A percentile compares a stretch with the other conserved stretches of the same genome.
These are phyloP conservation scores for Rhingia rostrata DNA, from an alignment of 2,888 invertebrate genomes.

Conservation along the genomic window DNA sequence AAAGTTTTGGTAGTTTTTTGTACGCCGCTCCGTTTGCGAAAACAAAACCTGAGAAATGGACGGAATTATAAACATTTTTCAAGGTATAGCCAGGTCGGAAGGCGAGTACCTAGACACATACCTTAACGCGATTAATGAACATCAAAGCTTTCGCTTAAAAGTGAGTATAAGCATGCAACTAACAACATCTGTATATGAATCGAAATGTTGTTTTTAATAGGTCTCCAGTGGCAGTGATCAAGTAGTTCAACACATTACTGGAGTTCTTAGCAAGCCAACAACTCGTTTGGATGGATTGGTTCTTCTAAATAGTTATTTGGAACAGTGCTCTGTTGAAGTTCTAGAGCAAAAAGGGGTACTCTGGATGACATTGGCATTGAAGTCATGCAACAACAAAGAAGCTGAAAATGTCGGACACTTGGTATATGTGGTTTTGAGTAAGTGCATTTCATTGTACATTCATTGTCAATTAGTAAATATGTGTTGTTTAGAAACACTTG, in stretches of 20 bases:
- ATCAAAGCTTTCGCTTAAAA: conserved; percentile 76
- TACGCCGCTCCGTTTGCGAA: neutral
- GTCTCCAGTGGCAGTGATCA: conserved; percentile 52
- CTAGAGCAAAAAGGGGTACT: conserved; percentile 77
- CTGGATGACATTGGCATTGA: conserved; percentile 77
- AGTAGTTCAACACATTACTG: conserved; percentile 76
- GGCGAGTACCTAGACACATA: conserved; percentile 73
- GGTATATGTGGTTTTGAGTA: conserved; percentile 75
- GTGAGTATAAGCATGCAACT: conserved; percentile 64
- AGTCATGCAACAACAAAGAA: conserved; percentile 76
- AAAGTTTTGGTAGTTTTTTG: neutral
- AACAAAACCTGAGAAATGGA: conserved; percentile 77
- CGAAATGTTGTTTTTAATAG: conserved; percentile 22
- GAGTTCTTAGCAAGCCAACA: conserved; percentile 75
- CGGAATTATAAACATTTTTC: conserved; percentile 76
- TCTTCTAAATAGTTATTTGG: conserved; percentile 75
- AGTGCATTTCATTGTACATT: neutral
- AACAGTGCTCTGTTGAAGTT: conserved; percentile 75
- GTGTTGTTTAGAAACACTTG: conserved; percentile 74
- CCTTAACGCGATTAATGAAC: conserved; percentile 76
- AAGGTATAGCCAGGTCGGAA: conserved; percentile 75
- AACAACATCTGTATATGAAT: neutral
- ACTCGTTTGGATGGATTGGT: conserved; percentile 76
- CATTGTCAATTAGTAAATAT: neutral
- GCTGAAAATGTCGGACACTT: conserved; percentile 60